Evolutionary conservation across 1,140 invertebrate species (phyloP).

Genomic region (Drosophila sechellia): DNA sequence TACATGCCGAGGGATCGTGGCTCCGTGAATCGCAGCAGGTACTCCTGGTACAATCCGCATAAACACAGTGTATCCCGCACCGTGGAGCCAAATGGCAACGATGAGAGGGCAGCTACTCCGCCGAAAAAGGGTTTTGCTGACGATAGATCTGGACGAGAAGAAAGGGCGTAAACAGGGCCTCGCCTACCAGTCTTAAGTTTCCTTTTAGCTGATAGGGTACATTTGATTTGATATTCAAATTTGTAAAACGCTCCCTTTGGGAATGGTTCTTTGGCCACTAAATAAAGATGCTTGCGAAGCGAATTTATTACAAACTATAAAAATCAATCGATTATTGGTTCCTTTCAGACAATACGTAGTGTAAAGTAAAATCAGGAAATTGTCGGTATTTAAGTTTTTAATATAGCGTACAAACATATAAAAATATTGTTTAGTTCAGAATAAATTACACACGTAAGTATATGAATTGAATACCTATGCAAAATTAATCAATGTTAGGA

Average conservation of each 20-base stretch:
- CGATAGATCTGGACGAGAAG: conserved; percentile 1
- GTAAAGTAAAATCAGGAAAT: too few species aligned
- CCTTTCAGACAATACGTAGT: background rate
- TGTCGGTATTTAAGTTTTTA: too few species aligned
- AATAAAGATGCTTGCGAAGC: conserved; percentile 71
- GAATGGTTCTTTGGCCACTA: conserved; percentile 11
- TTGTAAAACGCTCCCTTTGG: conserved; percentile 11
- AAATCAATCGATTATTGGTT: background rate
- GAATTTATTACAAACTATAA: conserved; percentile 20
- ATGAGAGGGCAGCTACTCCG: conserved; percentile 6
- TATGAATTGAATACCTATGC: too few species aligned
- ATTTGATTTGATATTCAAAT: conserved; percentile 40
- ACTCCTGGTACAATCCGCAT: conserved; percentile 41
- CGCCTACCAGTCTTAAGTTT: conserved; percentile 52
- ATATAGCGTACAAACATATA: too few species aligned
- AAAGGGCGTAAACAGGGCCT: conserved; percentile 85
- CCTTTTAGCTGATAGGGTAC: conserved; percentile 29
- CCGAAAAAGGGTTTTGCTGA: conserved; percentile 45
- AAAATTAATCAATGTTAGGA: background rate
- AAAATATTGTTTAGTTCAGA: background rate
- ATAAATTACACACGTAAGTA: background rate
- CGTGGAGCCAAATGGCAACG: conserved; percentile 16
- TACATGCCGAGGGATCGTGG: conserved; percentile 25
- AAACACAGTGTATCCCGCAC: conserved; percentile 11
- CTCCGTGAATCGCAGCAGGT: conserved; percentile 27